phyloP scores from a whole-genome alignment of 2,888 invertebrate genomes.

The Megalurothrips usitatus region DNA sequence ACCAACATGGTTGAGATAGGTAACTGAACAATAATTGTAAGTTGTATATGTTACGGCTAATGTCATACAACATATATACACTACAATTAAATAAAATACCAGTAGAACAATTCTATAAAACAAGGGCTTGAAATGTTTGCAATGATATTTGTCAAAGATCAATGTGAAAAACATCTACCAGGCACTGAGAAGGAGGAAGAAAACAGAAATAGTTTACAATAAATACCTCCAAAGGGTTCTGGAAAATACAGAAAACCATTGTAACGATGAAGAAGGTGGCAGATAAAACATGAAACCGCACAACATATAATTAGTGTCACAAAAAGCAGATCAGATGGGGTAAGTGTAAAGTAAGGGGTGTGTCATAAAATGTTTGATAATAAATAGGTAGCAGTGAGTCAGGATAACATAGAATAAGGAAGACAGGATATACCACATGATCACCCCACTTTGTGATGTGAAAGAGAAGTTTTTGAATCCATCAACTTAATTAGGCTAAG shows the following conservation, averaged over 20 bases:
- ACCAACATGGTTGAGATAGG: neutral
- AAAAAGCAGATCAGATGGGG: constrained; percentile 35
- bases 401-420: neutral
- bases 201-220: constrained; percentile 45
- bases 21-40: too few species aligned
- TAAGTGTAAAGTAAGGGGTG: neutral
- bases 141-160: neutral
- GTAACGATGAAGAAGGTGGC: constrained; percentile 19
- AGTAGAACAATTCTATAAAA: neutral
- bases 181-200: constrained; percentile 57
- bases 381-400: constrained; percentile 3
- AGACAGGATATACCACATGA: neutral
- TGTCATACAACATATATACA: too few species aligned
- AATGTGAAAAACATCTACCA: constrained; percentile 54
- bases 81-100: neutral
- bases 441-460: neutral
- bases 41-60: too few species aligned
- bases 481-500: neutral
- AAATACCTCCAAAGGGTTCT: constrained; percentile 21
- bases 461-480: neutral
- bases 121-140: neutral
- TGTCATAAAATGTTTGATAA: neutral
- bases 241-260: constrained; percentile 29
- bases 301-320: constrained; percentile 29
- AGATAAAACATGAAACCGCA: constrained; percentile 32